Conservation (phyloP, 2,888 invertebrate species). For the Callyntrura sp. region DNA sequence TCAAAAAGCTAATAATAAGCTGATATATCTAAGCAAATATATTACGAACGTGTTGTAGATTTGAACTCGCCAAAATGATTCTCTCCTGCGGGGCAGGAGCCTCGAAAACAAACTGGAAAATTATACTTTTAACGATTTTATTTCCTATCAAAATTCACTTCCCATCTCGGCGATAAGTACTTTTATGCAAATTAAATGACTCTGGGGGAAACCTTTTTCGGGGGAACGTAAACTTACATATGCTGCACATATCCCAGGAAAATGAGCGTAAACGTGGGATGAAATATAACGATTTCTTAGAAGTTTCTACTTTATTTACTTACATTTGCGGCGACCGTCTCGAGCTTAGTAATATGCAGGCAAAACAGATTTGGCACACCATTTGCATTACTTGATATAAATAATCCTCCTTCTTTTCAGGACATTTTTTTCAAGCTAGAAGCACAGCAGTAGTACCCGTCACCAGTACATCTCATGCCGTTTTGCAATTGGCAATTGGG, state of each 20-base stretch:
- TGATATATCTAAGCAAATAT: background rate
- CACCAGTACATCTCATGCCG: too few species aligned
- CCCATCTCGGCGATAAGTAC: slow-evolving; percentile 69
- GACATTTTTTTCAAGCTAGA: background rate
- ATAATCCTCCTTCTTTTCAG: slow-evolving; percentile 2
- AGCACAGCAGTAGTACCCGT: too few species aligned
- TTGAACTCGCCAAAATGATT: background rate
- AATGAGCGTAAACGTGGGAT: slow-evolving; percentile 7
- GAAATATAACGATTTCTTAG: slow-evolving; percentile 30
- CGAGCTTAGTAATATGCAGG: background rate
- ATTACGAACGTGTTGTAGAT: background rate
- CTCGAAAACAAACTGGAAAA: slow-evolving; percentile 22
- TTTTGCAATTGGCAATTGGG: too few species aligned
- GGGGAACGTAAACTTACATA: background rate
- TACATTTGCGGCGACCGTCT: background rate
- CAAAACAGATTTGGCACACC: slow-evolving; percentile 1
- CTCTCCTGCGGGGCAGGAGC: background rate
- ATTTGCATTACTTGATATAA: slow-evolving; percentile 35
- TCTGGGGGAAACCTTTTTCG: slow-evolving; percentile 57
- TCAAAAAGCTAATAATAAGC: background rate
- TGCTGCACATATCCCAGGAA: background rate
- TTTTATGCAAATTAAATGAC: slow-evolving; percentile 74
- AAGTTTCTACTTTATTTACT: background rate
- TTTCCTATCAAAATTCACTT: slow-evolving; percentile 67
- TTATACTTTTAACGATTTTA: slow-evolving; percentile 48